Evolutionary conservation across 1,140 invertebrate species (phyloP).

Genomic region (Rhagoletis zephyria): DNA sequence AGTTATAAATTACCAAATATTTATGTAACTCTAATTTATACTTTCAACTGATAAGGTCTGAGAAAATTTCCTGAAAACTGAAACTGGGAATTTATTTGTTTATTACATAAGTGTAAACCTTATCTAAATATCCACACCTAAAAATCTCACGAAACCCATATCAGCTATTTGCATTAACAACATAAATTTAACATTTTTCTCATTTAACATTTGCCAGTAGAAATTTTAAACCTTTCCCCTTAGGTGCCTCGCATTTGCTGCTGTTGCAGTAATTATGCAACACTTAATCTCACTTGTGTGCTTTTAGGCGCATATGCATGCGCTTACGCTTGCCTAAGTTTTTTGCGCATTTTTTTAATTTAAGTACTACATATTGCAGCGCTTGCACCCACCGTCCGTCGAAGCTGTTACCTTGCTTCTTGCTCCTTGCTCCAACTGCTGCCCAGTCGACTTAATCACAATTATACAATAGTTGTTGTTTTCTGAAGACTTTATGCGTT

Average conservation of each 20-base stretch:
- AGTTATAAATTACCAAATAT: no score
- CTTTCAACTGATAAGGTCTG: no score
- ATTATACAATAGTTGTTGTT: slow-evolving; percentile 21
- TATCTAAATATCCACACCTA: no score
- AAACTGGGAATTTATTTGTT: no score
- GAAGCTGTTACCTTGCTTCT: background rate
- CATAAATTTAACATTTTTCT: no score
- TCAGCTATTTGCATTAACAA: no score
- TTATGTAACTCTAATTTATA: no score
- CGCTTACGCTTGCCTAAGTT: slow-evolving; percentile 30
- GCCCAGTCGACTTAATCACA: slow-evolving; percentile 39
- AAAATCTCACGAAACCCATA: no score
- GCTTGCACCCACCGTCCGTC: background rate
- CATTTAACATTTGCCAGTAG: no score
- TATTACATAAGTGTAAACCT: no score
- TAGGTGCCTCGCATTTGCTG: background rate
- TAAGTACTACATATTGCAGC: slow-evolving; percentile 20
- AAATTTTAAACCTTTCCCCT: no score
- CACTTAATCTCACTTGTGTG: slow-evolving; percentile 42
- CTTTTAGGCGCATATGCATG: slow-evolving; percentile 24
- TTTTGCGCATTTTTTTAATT: slow-evolving; percentile 39
- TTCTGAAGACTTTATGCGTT: background rate
- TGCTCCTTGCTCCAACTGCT: background rate
- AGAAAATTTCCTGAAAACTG: no score
- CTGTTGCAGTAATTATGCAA: slow-evolving; percentile 41